Evolutionary conservation across 1,140 invertebrate species (phyloP).

Genomic region (Cotesia glomerata): DNA sequence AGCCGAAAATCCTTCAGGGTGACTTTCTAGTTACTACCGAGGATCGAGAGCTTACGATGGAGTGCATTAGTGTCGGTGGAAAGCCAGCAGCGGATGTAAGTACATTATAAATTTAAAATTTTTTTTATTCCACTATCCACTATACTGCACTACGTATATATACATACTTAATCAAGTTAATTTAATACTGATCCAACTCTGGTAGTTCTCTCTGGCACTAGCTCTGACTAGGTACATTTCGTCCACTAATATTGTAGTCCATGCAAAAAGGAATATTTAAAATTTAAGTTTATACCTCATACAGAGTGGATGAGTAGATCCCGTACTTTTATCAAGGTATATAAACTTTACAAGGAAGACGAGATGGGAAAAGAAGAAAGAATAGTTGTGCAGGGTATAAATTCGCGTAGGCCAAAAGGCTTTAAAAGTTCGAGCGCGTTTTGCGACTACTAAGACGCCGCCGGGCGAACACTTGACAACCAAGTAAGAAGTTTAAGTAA

Average conservation of each 20-base stretch:
- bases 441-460: conserved; percentile 15
- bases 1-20: conserved; percentile 86
- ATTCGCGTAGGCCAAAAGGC: conserved; percentile 1
- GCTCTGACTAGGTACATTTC: not conserved
- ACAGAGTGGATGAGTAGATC: not conserved
- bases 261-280: not conserved
- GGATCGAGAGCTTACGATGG: conserved; percentile 86
- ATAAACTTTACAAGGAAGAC: not conserved
- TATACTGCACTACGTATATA: not conserved
- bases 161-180: not conserved
- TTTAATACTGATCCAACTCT: not conserved
- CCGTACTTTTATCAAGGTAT: not conserved
- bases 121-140: not conserved
- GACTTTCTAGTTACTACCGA: conserved; percentile 82
- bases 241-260: not conserved
- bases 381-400: not conserved
- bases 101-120: conserved; percentile 19
- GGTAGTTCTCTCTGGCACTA: too few relatives aligned
- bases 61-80: conserved; percentile 86
- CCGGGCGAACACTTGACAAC: conserved; percentile 21
- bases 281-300: not conserved
- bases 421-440: conserved; percentile 20
- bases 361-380: not conserved
- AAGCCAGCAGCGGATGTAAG: conserved; percentile 91
- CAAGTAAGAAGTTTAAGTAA: not conserved